Conservation (phyloP, 2,888 invertebrate genomes). For the Caenorhabditis sp. region DNA sequence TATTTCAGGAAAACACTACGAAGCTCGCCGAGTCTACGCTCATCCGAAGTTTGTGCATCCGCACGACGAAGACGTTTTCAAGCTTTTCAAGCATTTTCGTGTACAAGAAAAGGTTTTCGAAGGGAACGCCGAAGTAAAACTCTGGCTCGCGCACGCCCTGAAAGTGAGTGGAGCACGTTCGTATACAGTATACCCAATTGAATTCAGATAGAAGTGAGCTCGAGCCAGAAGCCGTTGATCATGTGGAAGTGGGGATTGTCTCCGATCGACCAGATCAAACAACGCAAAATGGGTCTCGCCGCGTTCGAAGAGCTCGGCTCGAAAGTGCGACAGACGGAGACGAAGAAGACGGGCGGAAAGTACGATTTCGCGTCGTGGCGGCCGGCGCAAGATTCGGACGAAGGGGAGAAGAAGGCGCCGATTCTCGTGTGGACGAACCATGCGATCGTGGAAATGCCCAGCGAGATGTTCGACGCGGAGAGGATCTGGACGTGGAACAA, state of each 20-base stretch:
- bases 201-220: too few species aligned
- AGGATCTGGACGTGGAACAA: conserved; percentile 14
- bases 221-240: too few species aligned
- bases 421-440: conserved; percentile 44
- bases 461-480: conserved; percentile 32
- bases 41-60: conserved; percentile 37
- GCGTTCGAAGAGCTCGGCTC: too few species aligned
- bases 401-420: conserved; percentile 35
- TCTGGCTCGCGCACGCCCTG: conserved; percentile 5
- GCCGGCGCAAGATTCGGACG: background rate
- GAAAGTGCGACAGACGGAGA: too few species aligned
- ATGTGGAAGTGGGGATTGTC: too few species aligned
- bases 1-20: conserved; percentile 12
- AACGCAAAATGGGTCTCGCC: too few species aligned
- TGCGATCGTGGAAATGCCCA: conserved; percentile 30
- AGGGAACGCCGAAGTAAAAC: conserved; percentile 12
- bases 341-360: background rate
- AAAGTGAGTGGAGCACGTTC: conserved; percentile 10
- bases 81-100: conserved; percentile 30
- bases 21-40: conserved; percentile 23
- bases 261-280: too few species aligned
- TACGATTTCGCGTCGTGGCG: background rate
- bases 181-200: background rate
- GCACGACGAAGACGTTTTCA: conserved; percentile 4
- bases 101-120: conserved; percentile 53